Base-by-base conservation (phyloP, 2,113 vertebrate genomes). In the Holacanthus passer region DNA sequence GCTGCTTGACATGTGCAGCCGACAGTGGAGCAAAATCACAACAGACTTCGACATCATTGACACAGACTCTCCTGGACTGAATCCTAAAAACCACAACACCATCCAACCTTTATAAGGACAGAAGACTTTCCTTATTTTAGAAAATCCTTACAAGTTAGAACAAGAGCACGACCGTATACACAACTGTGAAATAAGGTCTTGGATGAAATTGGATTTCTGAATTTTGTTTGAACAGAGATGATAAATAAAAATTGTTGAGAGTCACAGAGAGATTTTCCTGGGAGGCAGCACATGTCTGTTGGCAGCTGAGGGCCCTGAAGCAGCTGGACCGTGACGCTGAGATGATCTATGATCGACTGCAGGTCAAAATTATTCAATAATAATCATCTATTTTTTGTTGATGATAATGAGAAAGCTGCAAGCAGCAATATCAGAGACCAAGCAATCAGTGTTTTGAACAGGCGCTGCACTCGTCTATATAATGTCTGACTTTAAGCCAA, bases 81-180 rank as follows among this genome's bases (percentile, higher is more conserved):
- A 73, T 69, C 73, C 79, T 84, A 68, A 72, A 87, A 83, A 69
- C 27, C 74, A 76, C n/a, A 71, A 70, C 41, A 83, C 70, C 88
- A 84, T 66, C 9, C 41, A 31, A 32, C 11, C 5, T 32, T 37
- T 37, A 37, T 37, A 37, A 37, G 5, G 8, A 37, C 35, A 37
- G 35, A 37, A 37, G 35, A 37, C 35, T 37, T 37, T 37, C 43
- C 43, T 67, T 22, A 2, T 10, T 12, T 11, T 41, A 41, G 9
- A 41, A 41, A 41, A 8, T 41, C 39, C 39, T 41, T 41, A 3
- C 11, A 8, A 10, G 11, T 41, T 41, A 41, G 9, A 10, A 41
- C 39, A 41, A 41, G 39, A 2, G 39, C 11, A 10, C 9, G 10
- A 41, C 1, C 11, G 39, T 10, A 41, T 41, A 41, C 39, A 50